Evolutionary conservation across 2,888 invertebrate genomes (phyloP), one percentile per base, ranked within the genome.

Genomic region (Melikaiella ostensackeni): DNA sequence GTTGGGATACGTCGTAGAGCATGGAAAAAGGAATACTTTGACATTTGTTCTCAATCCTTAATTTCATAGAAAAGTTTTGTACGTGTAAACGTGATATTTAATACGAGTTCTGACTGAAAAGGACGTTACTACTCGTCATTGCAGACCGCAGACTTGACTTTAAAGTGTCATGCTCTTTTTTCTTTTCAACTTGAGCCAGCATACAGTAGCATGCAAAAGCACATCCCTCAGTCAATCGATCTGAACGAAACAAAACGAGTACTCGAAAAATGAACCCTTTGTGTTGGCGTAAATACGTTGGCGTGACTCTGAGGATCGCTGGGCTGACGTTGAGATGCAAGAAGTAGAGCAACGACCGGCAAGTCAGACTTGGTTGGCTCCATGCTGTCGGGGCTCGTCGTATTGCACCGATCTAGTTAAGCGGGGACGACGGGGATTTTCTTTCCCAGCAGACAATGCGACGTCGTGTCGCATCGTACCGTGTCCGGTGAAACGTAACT

Each of bases 311-410:
- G 50, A 33, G 50, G 70, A 50, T 55, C 63, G 79, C 55, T 77
- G 75, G 75, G 75, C 46, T 77, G 84, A 30, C 77, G 80, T 79
- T 78, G 77, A 81, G 81, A 82, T 81, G 79, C 79, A 50, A 70
- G 85, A 89, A 89, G 87, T 89, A 80, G 89, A 89, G 86, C 89
- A 89, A 89, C 86, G 89, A 89, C 89, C 89, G 84, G 81, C 79
- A 82, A 80, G 85, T 85, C 84, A 84, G 85, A 88, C 84, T 86
- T 85, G 82, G 84, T 82, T 83, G 88, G 89, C 88, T 88, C 88
- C 89, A 79, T 82, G 84, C 83, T 86, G 88, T 87, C 89, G 88
- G 86, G 83, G 84, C 85, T 86, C 86, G 81, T 84, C 82, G 85
- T 85, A 85, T 82, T 85, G 86, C 86, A 84, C 84, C 85, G 85